A percentile compares a stretch with the other conserved stretches of the same genome.
Conservation (phyloP, 64 coral and sea anemone species). For the Stichodactyla helianthus region DNA sequence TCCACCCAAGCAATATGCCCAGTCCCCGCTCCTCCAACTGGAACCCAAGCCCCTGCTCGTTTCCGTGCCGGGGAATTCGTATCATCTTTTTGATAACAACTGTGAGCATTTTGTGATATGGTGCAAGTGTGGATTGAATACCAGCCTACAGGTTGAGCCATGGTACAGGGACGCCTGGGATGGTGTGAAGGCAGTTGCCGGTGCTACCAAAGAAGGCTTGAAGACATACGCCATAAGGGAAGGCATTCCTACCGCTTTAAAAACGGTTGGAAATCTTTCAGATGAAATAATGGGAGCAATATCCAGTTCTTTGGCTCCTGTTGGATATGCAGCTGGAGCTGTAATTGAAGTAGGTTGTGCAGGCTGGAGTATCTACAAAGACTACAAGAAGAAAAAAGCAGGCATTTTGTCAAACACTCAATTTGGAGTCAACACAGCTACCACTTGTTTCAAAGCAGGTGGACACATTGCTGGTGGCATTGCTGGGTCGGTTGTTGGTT, state of each 20-base stretch:
- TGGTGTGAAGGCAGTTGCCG: not conserved
- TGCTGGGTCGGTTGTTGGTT: not conserved
- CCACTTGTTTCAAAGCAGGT: not conserved
- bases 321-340: not conserved
- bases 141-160: constrained; percentile 40
- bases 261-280: not conserved
- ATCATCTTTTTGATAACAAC: constrained; percentile 44
- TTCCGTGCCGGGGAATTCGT: too few species aligned
- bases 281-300: not conserved
- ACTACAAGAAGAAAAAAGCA: not conserved
- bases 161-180: not conserved
- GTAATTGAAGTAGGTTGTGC: not conserved
- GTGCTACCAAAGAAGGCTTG: not conserved
- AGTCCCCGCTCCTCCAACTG: too few species aligned
- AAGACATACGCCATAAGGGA: not conserved
- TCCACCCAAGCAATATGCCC: too few species aligned
- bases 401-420: not conserved
- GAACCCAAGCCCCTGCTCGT: too few species aligned
- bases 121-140: constrained; percentile 50
- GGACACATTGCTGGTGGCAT: not conserved
- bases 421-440: not conserved
- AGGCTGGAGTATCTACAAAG: not conserved
- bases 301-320: not conserved
- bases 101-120: constrained; percentile 55
- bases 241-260: not conserved